phyloP scores from a whole-genome alignment of 2,113 vertebrate genomes.

The Albula glossodonta region DNA sequence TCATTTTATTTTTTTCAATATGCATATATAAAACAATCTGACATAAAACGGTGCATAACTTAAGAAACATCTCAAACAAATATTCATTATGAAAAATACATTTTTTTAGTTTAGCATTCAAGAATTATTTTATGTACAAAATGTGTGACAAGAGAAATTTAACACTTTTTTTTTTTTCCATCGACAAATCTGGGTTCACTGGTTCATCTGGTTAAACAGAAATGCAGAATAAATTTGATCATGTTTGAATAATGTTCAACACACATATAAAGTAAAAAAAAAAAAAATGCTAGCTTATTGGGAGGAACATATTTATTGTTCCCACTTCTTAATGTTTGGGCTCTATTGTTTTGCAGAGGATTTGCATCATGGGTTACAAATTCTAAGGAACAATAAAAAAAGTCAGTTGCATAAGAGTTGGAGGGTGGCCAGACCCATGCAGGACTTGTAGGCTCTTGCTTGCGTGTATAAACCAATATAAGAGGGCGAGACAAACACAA shows the following conservation, averaged over 20 bases:
- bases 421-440: neutral
- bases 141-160: constrained; percentile 26
- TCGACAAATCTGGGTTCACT: neutral
- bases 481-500: neutral
- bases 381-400: neutral
- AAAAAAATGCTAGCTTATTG: neutral
- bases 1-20: constrained; percentile 51
- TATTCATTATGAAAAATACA: constrained; percentile 28
- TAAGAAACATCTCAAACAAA: constrained; percentile 50
- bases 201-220: neutral
- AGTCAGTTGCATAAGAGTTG: constrained; percentile 22
- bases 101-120: constrained; percentile 20
- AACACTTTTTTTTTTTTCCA: constrained; percentile 41
- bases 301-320: neutral
- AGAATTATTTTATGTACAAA: constrained; percentile 48
- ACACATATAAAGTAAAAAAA: neutral
- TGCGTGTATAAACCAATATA: neutral
- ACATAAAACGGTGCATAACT: constrained; percentile 53
- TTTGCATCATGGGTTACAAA: neutral
- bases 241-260: neutral
- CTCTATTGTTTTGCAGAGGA: constrained; percentile 7
- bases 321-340: constrained; percentile 3
- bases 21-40: constrained; percentile 51
- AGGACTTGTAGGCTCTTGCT: neutral
- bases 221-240: neutral